Evolutionary conservation across 1,140 invertebrate genomes (phyloP).

Genomic region (Cheumatopsyche charites): DNA sequence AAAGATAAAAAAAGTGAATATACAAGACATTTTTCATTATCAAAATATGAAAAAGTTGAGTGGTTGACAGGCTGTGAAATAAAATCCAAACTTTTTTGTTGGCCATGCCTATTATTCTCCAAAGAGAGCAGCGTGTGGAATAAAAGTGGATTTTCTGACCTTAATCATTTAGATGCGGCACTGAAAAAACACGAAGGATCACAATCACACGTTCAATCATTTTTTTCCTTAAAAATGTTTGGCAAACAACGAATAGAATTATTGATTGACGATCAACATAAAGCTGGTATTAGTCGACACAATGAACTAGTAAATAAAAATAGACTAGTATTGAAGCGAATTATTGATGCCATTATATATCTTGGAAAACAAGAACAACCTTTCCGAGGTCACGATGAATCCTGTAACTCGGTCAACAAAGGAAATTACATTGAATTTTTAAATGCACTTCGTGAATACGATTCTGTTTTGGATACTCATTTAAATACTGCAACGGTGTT

Average conservation of each 20-base stretch:
- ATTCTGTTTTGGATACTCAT: too few relatives aligned
- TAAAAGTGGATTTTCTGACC: conserved; percentile 20
- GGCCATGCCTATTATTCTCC: conserved; percentile 25
- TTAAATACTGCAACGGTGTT: too few relatives aligned
- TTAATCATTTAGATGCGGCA: conserved; percentile 13
- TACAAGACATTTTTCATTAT: conserved; percentile 7
- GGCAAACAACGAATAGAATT: conserved; percentile 1
- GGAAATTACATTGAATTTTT: background rate
- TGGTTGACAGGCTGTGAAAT: conserved; percentile 20
- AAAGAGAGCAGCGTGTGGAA: conserved; percentile 16
- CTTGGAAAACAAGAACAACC: conserved; percentile 5
- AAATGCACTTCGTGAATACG: too few relatives aligned
- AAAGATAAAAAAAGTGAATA: conserved; percentile 14
- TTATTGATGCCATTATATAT: background rate
- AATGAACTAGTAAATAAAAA: background rate
- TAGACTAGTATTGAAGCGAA: background rate
- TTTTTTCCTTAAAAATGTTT: conserved; percentile 8
- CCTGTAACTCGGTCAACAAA: background rate
- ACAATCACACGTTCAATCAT: conserved; percentile 17
- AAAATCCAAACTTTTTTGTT: conserved; percentile 13
- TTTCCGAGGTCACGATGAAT: background rate
- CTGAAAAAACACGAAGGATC: conserved; percentile 2
- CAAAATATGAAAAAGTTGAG: conserved; percentile 11
- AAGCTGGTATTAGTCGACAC: background rate
- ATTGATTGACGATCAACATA: conserved; percentile 2